These are phyloP conservation scores for Tuberolachnus salignus DNA, from an alignment of 2,888 invertebrate species.

Conservation along the genomic window DNA sequence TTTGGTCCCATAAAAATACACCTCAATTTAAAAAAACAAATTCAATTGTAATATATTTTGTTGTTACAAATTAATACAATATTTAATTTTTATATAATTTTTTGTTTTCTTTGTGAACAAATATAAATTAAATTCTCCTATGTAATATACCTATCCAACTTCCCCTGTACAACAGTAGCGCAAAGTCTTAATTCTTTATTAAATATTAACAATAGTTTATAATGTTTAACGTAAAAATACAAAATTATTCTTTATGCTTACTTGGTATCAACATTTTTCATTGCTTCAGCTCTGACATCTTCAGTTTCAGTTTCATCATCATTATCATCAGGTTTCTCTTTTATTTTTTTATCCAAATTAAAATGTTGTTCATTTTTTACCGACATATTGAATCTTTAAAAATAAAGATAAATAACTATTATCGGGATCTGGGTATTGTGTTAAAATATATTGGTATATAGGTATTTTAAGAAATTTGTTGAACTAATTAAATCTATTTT, in stretches of 20 bases:
- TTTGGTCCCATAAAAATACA: no score
- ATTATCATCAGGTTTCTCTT: background rate
- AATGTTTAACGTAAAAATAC: background rate
- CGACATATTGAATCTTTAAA: constrained; percentile 25
- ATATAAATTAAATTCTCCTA: background rate
- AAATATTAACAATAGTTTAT: background rate
- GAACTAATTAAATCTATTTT: no score
- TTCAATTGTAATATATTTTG: no score
- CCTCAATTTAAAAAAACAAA: no score
- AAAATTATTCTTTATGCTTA: background rate
- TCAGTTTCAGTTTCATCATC: background rate
- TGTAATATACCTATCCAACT: background rate
- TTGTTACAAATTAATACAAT: background rate
- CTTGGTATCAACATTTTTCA: background rate
- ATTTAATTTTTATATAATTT: background rate
- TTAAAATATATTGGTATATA: no score
- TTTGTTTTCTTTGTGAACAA: background rate
- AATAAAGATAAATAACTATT: background rate
- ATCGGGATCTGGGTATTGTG: no score
- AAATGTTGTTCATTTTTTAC: constrained; percentile 28
- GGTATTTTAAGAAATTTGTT: no score
- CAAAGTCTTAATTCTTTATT: no score
- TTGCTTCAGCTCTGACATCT: background rate
- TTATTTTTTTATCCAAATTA: background rate
- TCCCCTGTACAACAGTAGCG: no score